Conservation (phyloP, 2,113 vertebrate genomes). For the Nesogale talazaci region DNA sequence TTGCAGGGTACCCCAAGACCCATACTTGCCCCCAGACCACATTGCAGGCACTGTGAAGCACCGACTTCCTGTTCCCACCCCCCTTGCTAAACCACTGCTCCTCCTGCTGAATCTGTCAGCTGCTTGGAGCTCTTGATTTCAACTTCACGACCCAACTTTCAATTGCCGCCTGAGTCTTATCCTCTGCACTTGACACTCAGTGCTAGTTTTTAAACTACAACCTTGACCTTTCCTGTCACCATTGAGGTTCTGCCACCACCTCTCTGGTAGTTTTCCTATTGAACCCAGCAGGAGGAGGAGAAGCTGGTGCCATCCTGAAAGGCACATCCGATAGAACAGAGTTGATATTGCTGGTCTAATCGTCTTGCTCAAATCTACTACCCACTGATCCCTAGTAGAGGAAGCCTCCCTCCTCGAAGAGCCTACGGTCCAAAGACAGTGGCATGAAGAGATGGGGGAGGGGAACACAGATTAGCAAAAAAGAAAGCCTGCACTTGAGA, state of each 20-base stretch:
- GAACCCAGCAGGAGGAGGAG: background rate
- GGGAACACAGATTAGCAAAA: background rate
- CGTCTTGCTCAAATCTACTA: background rate
- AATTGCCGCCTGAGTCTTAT: background rate
- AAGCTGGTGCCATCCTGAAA: background rate
- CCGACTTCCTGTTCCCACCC: background rate
- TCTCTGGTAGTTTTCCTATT: background rate
- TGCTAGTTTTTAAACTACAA: background rate
- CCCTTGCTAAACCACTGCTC: background rate
- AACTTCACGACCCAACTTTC: background rate
- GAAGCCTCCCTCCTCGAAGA: background rate
- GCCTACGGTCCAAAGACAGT: background rate
- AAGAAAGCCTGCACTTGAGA: slow-evolving; percentile 22
- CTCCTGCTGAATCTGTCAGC: background rate
- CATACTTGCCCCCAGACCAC: background rate
- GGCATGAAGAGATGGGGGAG: background rate
- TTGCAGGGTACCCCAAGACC: background rate
- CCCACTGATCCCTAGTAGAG: background rate
- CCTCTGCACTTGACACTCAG: background rate
- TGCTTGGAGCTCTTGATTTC: background rate
- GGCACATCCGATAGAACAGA: background rate
- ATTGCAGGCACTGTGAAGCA: background rate
- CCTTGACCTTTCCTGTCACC: background rate
- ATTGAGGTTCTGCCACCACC: background rate
- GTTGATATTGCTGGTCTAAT: background rate